phyloP scores from a whole-genome alignment of 2,888 invertebrate genomes.

The Epinotia ramella region DNA sequence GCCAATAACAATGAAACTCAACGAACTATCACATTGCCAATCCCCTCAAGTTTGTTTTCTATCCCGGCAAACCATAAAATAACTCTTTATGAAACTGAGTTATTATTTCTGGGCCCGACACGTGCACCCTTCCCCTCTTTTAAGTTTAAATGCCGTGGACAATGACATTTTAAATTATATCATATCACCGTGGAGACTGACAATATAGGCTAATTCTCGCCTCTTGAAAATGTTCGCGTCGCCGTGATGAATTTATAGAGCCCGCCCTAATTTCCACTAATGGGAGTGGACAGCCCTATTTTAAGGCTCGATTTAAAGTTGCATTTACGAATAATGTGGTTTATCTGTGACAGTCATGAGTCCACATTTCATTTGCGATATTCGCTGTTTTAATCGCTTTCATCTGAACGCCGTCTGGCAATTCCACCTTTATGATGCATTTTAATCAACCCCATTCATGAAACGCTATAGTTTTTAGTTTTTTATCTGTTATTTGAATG shows the following conservation, averaged over 20 bases:
- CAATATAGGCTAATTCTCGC: constrained; percentile 69
- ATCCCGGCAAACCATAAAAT: constrained; percentile 36
- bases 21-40: constrained; percentile 25
- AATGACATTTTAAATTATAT: constrained; percentile 80
- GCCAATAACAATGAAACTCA: constrained; percentile 39
- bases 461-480: constrained; percentile 29
- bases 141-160: constrained; percentile 71
- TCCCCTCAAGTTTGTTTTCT: constrained; percentile 34
- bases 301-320: constrained; percentile 53
- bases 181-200: constrained; percentile 62
- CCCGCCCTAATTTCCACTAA: constrained; percentile 74
- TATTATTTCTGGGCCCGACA: constrained; percentile 62
- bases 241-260: constrained; percentile 68
- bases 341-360: constrained; percentile 41
- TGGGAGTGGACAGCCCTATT: constrained; percentile 63
- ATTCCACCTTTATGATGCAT: constrained; percentile 49
- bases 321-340: constrained; percentile 50
- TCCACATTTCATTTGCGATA: constrained; percentile 36
- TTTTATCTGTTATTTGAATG: constrained; percentile 42
- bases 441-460: constrained; percentile 52
- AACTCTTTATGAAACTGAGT: constrained; percentile 43
- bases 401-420: constrained; percentile 20
- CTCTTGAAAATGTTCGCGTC: constrained; percentile 58
- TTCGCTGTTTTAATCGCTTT: constrained; percentile 19
- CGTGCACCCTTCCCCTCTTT: constrained; percentile 77